A percentile compares a stretch with the other conserved stretches of the same genome.
These are phyloP conservation scores for Siderastrea siderea DNA, from an alignment of 92 coral and sea anemone genomes.

Conservation along the genomic window DNA sequence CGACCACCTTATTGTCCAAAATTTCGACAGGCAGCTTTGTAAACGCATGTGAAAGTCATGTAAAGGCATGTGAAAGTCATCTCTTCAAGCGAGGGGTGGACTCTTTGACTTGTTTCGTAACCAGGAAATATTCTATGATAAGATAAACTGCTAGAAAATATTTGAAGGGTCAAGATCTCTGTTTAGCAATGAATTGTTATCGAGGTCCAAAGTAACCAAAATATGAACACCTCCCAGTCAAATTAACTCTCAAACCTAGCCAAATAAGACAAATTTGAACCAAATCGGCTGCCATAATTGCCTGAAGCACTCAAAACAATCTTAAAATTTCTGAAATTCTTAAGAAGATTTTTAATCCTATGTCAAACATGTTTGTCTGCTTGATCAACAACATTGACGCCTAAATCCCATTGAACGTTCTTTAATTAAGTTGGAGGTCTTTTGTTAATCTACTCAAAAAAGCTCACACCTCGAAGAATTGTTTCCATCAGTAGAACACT, in stretches of 20 bases:
- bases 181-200: slow-evolving; percentile 15
- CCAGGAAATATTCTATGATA: slow-evolving; percentile 4
- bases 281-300: background rate
- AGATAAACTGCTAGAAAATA: slow-evolving; percentile 1
- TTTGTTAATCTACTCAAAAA: background rate
- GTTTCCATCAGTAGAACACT: background rate
- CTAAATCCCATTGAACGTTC: slow-evolving; percentile 17
- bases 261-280: background rate
- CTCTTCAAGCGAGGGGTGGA: background rate
- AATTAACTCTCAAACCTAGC: background rate
- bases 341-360: slow-evolving; percentile 1
- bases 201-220: slow-evolving; percentile 19
- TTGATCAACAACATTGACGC: slow-evolving; percentile 7
- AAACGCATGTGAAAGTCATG: background rate
- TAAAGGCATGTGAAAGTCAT: background rate
- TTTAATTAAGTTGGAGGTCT: slow-evolving; percentile 18
- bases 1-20: background rate
- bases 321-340: slow-evolving; percentile 41
- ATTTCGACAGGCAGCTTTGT: background rate
- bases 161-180: slow-evolving; percentile 37
- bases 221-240: background rate
- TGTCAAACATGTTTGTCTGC: slow-evolving; percentile 30
- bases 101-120: background rate
- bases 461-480: background rate
- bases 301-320: background rate